phyloP scores from a whole-genome alignment of 2,888 invertebrate species.

The Aporophyla lueneburgensis region DNA sequence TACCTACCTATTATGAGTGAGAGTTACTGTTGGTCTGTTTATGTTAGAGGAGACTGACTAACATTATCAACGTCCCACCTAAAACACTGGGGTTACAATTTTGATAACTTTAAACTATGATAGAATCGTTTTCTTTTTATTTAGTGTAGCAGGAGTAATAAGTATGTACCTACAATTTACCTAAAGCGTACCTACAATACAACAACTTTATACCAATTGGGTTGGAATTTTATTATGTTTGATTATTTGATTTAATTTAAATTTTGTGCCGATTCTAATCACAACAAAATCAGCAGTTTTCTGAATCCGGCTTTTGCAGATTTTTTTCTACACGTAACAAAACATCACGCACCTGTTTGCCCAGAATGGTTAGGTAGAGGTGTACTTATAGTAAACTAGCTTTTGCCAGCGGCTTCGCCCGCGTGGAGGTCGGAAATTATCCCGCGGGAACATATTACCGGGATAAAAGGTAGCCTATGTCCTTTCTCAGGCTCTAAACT shows the following conservation, averaged over 20 bases:
- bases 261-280: no score
- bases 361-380: not conserved
- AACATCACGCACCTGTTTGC: not conserved
- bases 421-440: no score
- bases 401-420: no score
- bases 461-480: no score
- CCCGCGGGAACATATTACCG: no score
- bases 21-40: slow-evolving; percentile 11
- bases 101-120: not conserved
- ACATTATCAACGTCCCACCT: not conserved
- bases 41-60: not conserved
- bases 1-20: slow-evolving; percentile 73
- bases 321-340: not conserved
- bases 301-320: no score
- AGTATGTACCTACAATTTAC: not conserved
- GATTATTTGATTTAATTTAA: no score
- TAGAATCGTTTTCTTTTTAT: no score
- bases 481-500: no score
- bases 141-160: not conserved
- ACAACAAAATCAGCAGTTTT: no score
- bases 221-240: not conserved
- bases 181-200: not conserved
- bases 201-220: not conserved
- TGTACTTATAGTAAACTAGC: not conserved
- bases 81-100: no score